These are phyloP conservation scores for Eueides isabella DNA, from an alignment of 1,140 invertebrate species.

Conservation along the genomic window DNA sequence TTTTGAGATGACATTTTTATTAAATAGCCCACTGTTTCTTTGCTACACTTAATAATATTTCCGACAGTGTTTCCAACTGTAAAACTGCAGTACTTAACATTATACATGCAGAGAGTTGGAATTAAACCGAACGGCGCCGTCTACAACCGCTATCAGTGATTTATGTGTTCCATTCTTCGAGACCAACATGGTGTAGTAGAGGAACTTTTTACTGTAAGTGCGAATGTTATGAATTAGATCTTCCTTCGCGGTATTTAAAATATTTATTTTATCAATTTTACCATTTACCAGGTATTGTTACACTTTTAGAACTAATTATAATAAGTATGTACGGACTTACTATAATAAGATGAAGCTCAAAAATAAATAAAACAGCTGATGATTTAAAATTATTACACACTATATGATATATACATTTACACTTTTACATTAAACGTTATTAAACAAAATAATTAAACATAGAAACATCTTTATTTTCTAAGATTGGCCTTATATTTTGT, in stretches of 20 bases:
- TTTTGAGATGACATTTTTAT: not conserved
- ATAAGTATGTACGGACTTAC: no score
- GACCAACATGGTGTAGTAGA: slow-evolving; percentile 51
- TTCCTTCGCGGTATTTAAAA: slow-evolving; percentile 43
- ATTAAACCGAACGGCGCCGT: slow-evolving; percentile 64
- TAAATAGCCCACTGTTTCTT: not conserved
- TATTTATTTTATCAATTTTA: no score
- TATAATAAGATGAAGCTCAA: no score
- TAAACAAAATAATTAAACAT: no score
- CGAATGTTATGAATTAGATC: not conserved
- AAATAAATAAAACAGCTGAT: no score
- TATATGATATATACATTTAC: no score
- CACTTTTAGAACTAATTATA: no score
- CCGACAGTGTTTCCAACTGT: slow-evolving; percentile 38
- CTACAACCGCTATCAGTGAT: slow-evolving; percentile 65
- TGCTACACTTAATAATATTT: slow-evolving; percentile 23
- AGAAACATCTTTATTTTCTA: no score
- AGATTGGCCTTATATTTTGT: no score
- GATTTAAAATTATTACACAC: no score
- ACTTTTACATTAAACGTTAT: no score
- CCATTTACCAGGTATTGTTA: no score
- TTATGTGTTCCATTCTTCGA: slow-evolving; percentile 73
- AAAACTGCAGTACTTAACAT: slow-evolving; percentile 38
- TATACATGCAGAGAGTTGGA: slow-evolving; percentile 63
- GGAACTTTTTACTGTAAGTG: not conserved